phyloP scores from a whole-genome alignment of 2,113 vertebrate genomes.

The Cebidichthys violaceus region DNA sequence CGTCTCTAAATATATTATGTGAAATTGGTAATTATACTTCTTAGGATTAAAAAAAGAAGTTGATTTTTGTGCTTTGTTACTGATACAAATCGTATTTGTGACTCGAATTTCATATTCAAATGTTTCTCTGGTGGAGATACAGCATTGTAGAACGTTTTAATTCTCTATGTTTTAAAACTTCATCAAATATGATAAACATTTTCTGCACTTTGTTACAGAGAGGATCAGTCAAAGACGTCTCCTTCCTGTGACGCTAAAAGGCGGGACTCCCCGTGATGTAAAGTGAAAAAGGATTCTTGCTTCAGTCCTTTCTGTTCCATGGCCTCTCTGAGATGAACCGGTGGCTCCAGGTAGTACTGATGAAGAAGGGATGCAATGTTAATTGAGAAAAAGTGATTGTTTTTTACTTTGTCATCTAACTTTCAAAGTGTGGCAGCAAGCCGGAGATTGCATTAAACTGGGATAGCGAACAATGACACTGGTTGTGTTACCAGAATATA shows the following conservation, averaged over 20 bases:
- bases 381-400: neutral
- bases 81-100: neutral
- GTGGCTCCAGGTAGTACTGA: conserved; percentile 95
- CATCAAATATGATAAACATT: neutral
- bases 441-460: no score
- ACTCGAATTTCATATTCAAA: neutral
- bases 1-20: neutral
- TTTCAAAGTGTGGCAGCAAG: neutral
- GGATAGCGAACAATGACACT: no score
- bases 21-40: neutral
- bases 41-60: no score
- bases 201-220: conserved; percentile 25
- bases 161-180: conserved; percentile 7
- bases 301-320: conserved; percentile 88
- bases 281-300: conserved; percentile 90
- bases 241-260: conserved; percentile 79
- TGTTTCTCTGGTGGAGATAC: neutral
- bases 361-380: neutral
- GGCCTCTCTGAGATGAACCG: conserved; percentile 87
- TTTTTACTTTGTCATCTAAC: neutral
- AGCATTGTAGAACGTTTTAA: neutral
- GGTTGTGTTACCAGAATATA: no score
- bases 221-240: conserved; percentile 78
- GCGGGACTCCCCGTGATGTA: conserved; percentile 93
- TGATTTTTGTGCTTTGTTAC: neutral